Base-by-base conservation (phyloP, 2,113 vertebrate species). In the Gasterosteus nipponicus region DNA sequence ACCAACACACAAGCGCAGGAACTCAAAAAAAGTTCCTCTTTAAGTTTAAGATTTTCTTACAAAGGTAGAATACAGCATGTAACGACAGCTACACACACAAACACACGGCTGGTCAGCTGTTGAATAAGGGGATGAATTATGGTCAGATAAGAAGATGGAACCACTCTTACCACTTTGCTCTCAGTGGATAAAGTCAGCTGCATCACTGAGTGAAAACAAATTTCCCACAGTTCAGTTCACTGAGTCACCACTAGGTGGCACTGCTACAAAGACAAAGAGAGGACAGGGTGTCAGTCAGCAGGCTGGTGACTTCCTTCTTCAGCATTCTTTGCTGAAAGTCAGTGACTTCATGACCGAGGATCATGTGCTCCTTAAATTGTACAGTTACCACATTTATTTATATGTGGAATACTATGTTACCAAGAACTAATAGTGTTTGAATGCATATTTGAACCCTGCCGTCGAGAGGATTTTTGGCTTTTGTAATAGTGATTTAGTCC, bases 211-310 rank as follows among this genome's bases (percentile, higher is more conserved):
- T n/a, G 22, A 41, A 12, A 44, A 73, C n/a, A 61, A 0, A 1
- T 54, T 44, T 15, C n/a, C 10, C 19, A 38, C 4, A 22, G 31
- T 4, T 62, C 54, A 87, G 51, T 86, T 89, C 65, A 58, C 3
- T 3, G 64, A 58, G 5, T 62, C 26, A 69, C 89, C 92, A 82
- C 81, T 73, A 42, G 29, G 71, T 26, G 86, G 84, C 66, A 53
- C 78, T 89, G 75, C 68, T 77, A 22, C 76, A 73, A 16, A 72
- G 42, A 63, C 0, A 81, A 41, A 78, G 69, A 72, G 31, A 53
- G 51, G 5, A 41, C 7, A 33, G n/a, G 10, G 19, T 11, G 19
- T 65, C n/a, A 10, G 2, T 11, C 14, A 78, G 38, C 33, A 56
- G 69, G 62, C 68, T 53, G 51, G n/a, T 56, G 57, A 53, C 26